Evolutionary conservation across 1,140 invertebrate genomes (phyloP).

Genomic region (Nymphalis io): DNA sequence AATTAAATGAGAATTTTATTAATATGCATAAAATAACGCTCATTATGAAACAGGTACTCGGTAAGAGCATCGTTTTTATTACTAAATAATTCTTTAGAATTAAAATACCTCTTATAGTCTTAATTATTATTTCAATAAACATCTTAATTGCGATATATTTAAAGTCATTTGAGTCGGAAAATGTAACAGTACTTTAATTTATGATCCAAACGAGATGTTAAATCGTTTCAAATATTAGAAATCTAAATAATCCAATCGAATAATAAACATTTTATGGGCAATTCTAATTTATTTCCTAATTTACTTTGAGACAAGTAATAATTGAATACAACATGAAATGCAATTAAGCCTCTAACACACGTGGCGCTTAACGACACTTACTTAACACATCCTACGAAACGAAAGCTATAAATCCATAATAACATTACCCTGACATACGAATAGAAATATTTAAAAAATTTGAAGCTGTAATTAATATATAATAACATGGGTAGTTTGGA

Average conservation of each 20-base stretch:
- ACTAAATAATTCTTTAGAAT: no score
- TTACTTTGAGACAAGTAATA: constrained; percentile 30
- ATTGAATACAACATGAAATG: constrained; percentile 24
- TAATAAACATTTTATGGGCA: constrained; percentile 32
- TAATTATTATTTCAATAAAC: constrained; percentile 3
- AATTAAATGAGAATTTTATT: no score
- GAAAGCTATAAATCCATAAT: constrained; percentile 25
- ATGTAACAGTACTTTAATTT: constrained; percentile 16
- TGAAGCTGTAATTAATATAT: constrained; percentile 32
- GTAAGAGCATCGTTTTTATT: no score
- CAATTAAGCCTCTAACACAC: constrained; percentile 4
- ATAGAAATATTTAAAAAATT: constrained; percentile 28
- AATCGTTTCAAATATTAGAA: constrained; percentile 14
- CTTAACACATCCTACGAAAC: constrained; percentile 12
- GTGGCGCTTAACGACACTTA: constrained; percentile 14
- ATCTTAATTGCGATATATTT: constrained; percentile 9
- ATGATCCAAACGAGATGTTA: constrained; percentile 24
- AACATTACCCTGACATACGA: constrained; percentile 19
- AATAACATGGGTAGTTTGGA: constrained; percentile 18
- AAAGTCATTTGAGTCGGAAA: background rate
- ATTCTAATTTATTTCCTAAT: constrained; percentile 29
- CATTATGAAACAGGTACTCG: no score
- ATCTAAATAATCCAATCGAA: constrained; percentile 22
- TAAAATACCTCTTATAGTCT: background rate
- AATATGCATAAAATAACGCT: no score